A percentile compares a stretch with the other conserved stretches of the same genome.
Evolutionary conservation across 64 coral and sea anemone genomes (phyloP).

Genomic region (Astreopora myriophthalma): DNA sequence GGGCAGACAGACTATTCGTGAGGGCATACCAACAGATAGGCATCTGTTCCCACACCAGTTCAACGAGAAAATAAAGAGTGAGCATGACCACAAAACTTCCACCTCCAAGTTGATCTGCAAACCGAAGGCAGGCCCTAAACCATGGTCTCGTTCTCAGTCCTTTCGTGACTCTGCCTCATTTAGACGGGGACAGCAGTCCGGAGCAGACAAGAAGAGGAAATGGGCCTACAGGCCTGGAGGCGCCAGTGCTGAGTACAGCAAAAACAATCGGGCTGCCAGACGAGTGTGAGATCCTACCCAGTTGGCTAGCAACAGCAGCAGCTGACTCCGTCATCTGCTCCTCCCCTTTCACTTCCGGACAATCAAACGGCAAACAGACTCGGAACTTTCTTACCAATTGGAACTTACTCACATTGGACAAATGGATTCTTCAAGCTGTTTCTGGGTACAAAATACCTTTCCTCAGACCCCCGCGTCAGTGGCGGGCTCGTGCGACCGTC

Average conservation of each 20-base stretch:
- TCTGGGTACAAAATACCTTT: no score
- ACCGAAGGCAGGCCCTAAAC: conserved; percentile 3
- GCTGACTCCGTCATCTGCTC: no score
- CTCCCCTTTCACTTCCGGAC: no score
- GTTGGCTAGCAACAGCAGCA: not conserved
- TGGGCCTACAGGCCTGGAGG: conserved; percentile 22
- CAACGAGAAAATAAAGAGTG: conserved; percentile 29
- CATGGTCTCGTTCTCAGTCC: not conserved
- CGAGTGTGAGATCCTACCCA: not conserved
- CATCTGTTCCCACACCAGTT: conserved; percentile 62
- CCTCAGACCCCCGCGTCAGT: no score
- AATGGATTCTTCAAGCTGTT: no score
- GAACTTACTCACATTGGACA: no score
- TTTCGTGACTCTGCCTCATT: conserved; percentile 41
- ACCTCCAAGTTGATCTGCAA: no score
- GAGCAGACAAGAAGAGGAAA: conserved; percentile 34
- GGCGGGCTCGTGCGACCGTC: no score
- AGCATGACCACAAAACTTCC: no score
- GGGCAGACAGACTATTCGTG: conserved; percentile 29
- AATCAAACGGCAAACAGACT: no score
- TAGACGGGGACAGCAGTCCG: not conserved
- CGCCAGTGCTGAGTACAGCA: conserved; percentile 1
- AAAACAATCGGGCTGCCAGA: not conserved
- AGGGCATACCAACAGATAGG: conserved; percentile 57
- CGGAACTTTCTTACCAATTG: no score